Percentiles rank a stretch among this genome's conserved stretches.
These are phyloP conservation scores for Kryptopterus vitreolus DNA, from an alignment of 2,797 vertebrate species.

Conservation along the genomic window DNA sequence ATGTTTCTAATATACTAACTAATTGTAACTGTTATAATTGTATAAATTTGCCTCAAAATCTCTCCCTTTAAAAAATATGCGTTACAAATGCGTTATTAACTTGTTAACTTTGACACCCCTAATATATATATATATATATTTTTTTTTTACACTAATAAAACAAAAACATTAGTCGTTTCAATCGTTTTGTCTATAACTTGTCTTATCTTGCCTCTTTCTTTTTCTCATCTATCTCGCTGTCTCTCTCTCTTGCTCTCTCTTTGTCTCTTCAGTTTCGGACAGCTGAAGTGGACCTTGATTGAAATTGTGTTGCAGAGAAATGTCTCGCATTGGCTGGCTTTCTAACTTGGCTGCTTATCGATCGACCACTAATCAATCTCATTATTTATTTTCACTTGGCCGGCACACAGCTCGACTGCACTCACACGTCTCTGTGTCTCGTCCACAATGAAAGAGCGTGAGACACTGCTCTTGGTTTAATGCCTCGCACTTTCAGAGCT, in stretches of 20 bases:
- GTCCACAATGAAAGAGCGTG: not conserved
- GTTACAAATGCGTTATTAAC: too few species aligned
- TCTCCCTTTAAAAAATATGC: too few species aligned
- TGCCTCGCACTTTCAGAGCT: not conserved
- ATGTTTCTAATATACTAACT: too few species aligned
- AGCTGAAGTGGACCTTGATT: conserved; percentile 49
- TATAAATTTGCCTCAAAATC: too few species aligned
- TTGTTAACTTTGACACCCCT: too few species aligned
- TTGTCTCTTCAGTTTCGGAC: conserved; percentile 29
- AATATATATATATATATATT: too few species aligned
- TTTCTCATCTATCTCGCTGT: not conserved
- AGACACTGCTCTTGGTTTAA: conserved; percentile 16
- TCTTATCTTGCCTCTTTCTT: not conserved
- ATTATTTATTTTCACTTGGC: conserved; percentile 65
- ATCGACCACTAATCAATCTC: conserved; percentile 55
- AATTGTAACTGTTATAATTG: too few species aligned
- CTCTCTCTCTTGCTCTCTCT: conserved; percentile 22
- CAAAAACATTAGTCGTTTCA: too few species aligned
- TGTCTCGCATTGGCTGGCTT: conserved; percentile 52
- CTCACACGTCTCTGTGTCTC: not conserved
- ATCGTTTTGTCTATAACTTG: not conserved
- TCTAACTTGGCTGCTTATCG: conserved; percentile 60
- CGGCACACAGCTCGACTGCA: conserved; percentile 9
- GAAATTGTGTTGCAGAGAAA: conserved; percentile 47
- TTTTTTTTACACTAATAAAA: too few species aligned